These are phyloP conservation scores for Rhyzopertha dominica DNA, from an alignment of 1,140 invertebrate genomes.

Conservation along the genomic window DNA sequence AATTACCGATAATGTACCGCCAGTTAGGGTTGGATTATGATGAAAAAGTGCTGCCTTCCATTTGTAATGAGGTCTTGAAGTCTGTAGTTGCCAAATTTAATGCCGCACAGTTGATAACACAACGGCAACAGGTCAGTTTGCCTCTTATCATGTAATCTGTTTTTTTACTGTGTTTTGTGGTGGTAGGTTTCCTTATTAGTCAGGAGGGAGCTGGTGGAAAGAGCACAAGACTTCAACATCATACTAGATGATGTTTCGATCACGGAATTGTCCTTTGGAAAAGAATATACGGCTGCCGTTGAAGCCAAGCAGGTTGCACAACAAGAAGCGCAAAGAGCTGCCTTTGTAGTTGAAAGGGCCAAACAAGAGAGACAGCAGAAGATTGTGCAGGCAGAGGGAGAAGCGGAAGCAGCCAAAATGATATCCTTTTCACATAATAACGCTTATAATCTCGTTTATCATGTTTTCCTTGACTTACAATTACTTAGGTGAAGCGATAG, in stretches of 20 bases:
- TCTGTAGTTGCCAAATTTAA: slow-evolving; percentile 99
- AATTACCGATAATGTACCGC: slow-evolving; percentile 83
- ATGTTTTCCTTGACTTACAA: slow-evolving; percentile 61
- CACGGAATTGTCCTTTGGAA: slow-evolving; percentile 97
- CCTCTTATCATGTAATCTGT: slow-evolving; percentile 9
- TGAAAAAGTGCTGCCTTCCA: slow-evolving; percentile 92
- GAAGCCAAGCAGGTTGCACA: slow-evolving; percentile 99
- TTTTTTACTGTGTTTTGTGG: neutral
- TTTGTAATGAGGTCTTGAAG: slow-evolving; percentile 98
- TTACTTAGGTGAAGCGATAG: slow-evolving; percentile 92
- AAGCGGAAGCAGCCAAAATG: slow-evolving; percentile 97
- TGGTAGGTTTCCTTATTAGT: slow-evolving; percentile 79
- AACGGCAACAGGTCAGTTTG: slow-evolving; percentile 81
- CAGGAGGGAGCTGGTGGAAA: slow-evolving; percentile 86
- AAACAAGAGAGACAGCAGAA: slow-evolving; percentile 98
- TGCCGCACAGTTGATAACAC: slow-evolving; percentile 97
- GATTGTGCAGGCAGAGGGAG: slow-evolving; percentile 99
- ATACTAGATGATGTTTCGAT: slow-evolving; percentile 99
- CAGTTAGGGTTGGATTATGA: slow-evolving; percentile 84
- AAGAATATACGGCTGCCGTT: slow-evolving; percentile 99
- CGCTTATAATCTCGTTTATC: neutral
- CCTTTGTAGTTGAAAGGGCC: slow-evolving; percentile 96
- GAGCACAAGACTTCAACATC: slow-evolving; percentile 98
- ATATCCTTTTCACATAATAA: slow-evolving; percentile 66
- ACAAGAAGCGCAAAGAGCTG: slow-evolving; percentile 97